Conservation (phyloP, 2,888 invertebrate genomes). For the Ochropleura leucogaster region DNA sequence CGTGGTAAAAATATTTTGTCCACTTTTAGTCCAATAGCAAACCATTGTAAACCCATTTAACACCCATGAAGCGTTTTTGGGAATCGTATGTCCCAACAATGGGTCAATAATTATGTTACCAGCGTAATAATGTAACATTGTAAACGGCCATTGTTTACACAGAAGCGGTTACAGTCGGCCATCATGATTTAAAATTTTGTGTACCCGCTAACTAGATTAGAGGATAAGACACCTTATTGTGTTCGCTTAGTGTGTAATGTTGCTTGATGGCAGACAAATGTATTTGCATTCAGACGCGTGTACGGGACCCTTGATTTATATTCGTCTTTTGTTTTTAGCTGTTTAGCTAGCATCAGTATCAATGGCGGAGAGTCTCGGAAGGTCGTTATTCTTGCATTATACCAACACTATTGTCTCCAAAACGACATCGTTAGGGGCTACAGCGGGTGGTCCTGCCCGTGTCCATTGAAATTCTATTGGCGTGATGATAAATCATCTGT, state of each 20-base stretch:
- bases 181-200: slow-evolving; percentile 67
- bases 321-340: slow-evolving; percentile 89
- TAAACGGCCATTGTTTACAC: slow-evolving; percentile 87
- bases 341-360: slow-evolving; percentile 86
- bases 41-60: slow-evolving; percentile 76
- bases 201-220: slow-evolving; percentile 18
- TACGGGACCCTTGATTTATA: slow-evolving; percentile 84
- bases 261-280: slow-evolving; percentile 53
- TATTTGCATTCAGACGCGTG: slow-evolving; percentile 79
- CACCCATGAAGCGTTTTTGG: slow-evolving; percentile 83
- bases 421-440: slow-evolving; percentile 89
- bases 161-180: slow-evolving; percentile 80
- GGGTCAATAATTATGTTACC: slow-evolving; percentile 85
- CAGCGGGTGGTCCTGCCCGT: slow-evolving; percentile 87
- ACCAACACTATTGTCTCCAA: slow-evolving; percentile 85
- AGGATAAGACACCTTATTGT: slow-evolving; percentile 61
- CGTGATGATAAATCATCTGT: slow-evolving; percentile 85
- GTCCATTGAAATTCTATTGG: slow-evolving; percentile 88
- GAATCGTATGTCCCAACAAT: slow-evolving; percentile 81
- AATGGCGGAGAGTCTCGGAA: slow-evolving; percentile 83
- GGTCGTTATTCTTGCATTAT: slow-evolving; percentile 90
- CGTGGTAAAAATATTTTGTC: slow-evolving; percentile 88
- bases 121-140: slow-evolving; percentile 85
- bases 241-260: slow-evolving; percentile 66
- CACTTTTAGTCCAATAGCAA: slow-evolving; percentile 76